Base-by-base conservation (phyloP, 2,797 vertebrate species). In the Tolypeutes matacus region DNA sequence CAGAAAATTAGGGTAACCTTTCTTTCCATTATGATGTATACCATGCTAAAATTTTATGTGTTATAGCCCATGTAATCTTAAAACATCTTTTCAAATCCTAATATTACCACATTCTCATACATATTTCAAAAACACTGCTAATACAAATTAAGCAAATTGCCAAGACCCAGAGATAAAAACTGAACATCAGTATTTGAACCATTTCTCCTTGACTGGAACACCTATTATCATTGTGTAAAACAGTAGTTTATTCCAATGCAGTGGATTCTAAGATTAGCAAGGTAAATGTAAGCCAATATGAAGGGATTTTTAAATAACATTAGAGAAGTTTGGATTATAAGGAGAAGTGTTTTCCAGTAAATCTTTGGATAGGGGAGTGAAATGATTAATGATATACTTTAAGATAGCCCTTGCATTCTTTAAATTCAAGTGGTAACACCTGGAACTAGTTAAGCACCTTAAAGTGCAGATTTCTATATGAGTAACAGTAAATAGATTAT, bases 231-330 rank as follows among this genome's bases (percentile, higher is more conserved):
- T 53, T 17, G 53, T 18, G 15, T 15, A 77, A 42, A 36, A 39
- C 1, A 4, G 21, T n/a, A 58, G 0, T 8, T 62, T 29, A 34
- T 69, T 39, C 20, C 21, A n/a, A 0, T 0, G 9, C 14, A 2
- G 0, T 65, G 2, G 36, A 4, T 18, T 77, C 25, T n/a, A 3
- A 51, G 2, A 15, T 62, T 39, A 81, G 2, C 1, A 17, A 3
- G 1, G 29, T 56, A 62, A 6, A 86, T 2, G 1, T 18, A 49
- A 23, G 64, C 8, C 0, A 36, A 13, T 36, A 69, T 39, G 23
- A 4, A 3, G 25, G 58, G 1, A 70, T 23, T 9, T 73, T 13
- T 51, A 18, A 65, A 12, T 4, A 83, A 58, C 1, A 49, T 42
- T 1, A 3, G 1, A 91, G 18, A 77, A 88, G 5, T 0, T 34